Base-by-base conservation (phyloP, 92 coral and sea anemone species). In the Paragorgia papillata region DNA sequence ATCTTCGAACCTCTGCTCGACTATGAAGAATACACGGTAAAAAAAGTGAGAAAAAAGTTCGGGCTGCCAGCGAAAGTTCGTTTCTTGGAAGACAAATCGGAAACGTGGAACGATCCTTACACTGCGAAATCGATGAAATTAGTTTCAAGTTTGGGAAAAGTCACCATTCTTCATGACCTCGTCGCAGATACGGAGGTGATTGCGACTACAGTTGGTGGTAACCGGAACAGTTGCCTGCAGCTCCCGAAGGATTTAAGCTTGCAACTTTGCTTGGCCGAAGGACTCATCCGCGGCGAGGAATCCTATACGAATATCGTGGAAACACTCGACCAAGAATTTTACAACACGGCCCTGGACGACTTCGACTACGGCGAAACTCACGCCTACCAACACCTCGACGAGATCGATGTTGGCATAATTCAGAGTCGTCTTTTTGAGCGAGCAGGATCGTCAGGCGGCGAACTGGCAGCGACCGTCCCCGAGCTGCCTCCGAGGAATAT, bases 271-370 rank as follows among this genome's bases (percentile, higher is more conserved):
- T 91, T 83, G 5, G 99, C 99, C 0, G 82, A 87, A 25, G 99
- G 99, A 7, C 91, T 91, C 9, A 80, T 95, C 53, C 49, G 81
- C 19, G 99, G 91, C 44, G 97, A 95, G 51, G 88, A 91, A 68
- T 88, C 87, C 51, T 95, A 95, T 64, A 43, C 30, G 35, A 71
- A 71, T 13, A 54, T 71, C n/a, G 78, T 71, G 6, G 30, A 55
- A 30, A 71, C 63, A 1, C 64, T 71, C 19, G 29, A 69, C 76
- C 27, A 51, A 27, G 40, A 28, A 29, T 50, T 69, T 1, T 1
- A 49, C 12, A 24, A 41, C n/a, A 46, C 76, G 18, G 20, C 29
- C 19, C 61, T 46, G 26, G 34, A 17, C 9, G 60, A 32, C 3
- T 69, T 69, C n/a, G 61, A 69, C 5, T 33, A 51, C 27, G 18